Conservation (phyloP, 1,140 invertebrate species). For the Brachionus koreanus region DNA sequence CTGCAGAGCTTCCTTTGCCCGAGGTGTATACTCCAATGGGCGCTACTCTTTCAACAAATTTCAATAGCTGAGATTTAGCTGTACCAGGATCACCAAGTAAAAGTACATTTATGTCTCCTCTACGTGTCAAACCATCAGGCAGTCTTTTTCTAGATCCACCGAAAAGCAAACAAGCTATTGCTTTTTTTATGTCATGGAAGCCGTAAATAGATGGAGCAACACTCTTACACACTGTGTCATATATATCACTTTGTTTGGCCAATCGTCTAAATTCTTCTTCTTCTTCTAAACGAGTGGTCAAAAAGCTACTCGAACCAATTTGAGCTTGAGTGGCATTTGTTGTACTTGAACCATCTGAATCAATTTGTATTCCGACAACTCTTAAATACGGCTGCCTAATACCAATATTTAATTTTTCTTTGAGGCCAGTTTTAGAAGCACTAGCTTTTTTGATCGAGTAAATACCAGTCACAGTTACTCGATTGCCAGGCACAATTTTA, state of each 20-base stretch:
- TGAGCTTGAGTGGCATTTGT: constrained; percentile 10
- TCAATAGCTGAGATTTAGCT: constrained; percentile 93
- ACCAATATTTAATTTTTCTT: constrained; percentile 75
- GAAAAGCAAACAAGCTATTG: constrained; percentile 90
- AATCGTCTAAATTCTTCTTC: constrained; percentile 84
- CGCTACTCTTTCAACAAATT: constrained; percentile 92
- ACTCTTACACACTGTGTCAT: constrained; percentile 81
- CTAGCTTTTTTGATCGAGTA: constrained; percentile 90
- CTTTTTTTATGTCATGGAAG: constrained; percentile 89
- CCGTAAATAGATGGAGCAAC: constrained; percentile 97
- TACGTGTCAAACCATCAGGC: constrained; percentile 85
- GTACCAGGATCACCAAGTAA: constrained; percentile 97
- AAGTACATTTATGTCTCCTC: constrained; percentile 94
- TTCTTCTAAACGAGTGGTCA: constrained; percentile 64
- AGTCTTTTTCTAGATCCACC: constrained; percentile 74
- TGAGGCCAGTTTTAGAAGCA: constrained; percentile 57
- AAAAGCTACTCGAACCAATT: constrained; percentile 62
- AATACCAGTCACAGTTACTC: constrained; percentile 86
- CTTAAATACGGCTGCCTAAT: constrained; percentile 88
- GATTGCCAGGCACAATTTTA: constrained; percentile 88
- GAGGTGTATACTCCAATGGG: constrained; percentile 96
- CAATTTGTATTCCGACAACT: constrained; percentile 83
- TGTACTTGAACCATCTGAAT: constrained; percentile 68
- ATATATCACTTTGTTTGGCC: constrained; percentile 77
- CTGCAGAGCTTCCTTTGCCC: constrained; percentile 96